Evolutionary conservation across 2,113 vertebrate genomes (phyloP).

Genomic region (Cochlearius cochlearius): DNA sequence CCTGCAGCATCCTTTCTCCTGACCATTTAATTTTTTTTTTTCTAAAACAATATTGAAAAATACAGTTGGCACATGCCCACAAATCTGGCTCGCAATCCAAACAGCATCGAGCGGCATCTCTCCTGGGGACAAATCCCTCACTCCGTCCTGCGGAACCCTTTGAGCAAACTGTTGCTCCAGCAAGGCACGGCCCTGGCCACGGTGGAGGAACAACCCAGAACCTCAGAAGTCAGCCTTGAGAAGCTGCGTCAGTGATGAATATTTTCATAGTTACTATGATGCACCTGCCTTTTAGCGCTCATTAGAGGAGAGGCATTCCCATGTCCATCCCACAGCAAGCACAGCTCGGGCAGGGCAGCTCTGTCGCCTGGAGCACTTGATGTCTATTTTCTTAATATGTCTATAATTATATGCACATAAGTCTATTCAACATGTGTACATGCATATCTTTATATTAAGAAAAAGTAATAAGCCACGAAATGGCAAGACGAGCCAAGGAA

Average conservation of each 20-base stretch:
- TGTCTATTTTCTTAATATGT: neutral
- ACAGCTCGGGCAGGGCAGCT: neutral
- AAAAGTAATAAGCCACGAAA: neutral
- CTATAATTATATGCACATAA: neutral
- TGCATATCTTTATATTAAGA: neutral
- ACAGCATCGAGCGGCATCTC: neutral
- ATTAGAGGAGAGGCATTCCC: neutral
- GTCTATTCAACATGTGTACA: neutral
- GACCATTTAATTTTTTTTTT: neutral
- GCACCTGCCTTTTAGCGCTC: neutral
- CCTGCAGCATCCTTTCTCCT: neutral
- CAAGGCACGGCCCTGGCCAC: rapidly evolving
- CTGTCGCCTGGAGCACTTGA: rapidly evolving
- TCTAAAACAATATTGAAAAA: neutral
- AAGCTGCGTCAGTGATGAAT: neutral
- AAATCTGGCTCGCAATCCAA: neutral
- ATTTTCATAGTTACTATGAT: rapidly evolving
- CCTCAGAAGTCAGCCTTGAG: neutral
- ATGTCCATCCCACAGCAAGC: rapidly evolving
- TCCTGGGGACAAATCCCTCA: neutral
- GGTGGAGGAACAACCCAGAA: neutral
- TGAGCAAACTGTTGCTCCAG: neutral
- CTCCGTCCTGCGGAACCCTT: neutral
- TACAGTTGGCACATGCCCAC: neutral
- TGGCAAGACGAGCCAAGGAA: neutral